A percentile compares a stretch with the other conserved stretches of the same genome.
Conservation (phyloP, 2,113 vertebrate genomes). For the Puffinus mauretanicus region DNA sequence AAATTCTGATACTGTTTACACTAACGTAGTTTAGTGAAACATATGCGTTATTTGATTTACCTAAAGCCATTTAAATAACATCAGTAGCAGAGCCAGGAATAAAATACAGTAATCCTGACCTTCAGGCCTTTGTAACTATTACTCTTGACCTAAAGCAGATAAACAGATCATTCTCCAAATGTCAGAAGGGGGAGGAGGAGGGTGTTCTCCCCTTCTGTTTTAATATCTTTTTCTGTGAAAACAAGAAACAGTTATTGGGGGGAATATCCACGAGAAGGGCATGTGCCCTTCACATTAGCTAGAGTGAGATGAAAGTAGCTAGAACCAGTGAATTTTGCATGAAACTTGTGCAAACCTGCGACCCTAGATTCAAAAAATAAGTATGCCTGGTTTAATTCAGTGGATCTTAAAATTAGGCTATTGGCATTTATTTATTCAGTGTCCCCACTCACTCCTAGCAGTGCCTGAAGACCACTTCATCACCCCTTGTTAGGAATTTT, state of each 20-base stretch:
- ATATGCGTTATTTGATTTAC: not conserved
- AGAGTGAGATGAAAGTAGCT: not conserved
- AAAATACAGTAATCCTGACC: not conserved
- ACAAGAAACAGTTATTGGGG: not conserved
- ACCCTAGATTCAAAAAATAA: not conserved
- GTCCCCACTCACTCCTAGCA: not conserved
- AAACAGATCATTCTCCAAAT: not conserved
- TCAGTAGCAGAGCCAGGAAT: not conserved
- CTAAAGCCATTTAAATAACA: not conserved
- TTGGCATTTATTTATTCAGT: not conserved
- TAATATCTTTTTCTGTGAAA: not conserved
- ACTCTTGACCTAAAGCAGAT: slow-evolving; percentile 18
- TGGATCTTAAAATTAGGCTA: not conserved
- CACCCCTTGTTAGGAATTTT: not conserved
- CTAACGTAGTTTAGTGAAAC: not conserved
- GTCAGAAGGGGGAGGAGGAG: not conserved
- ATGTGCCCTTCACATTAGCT: not conserved
- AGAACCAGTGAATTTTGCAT: not conserved
- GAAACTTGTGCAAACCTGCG: not conserved
- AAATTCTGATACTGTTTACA: not conserved
- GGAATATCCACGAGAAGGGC: not conserved
- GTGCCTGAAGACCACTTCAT: not conserved
- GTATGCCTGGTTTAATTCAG: not conserved
- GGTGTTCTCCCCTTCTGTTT: not conserved
- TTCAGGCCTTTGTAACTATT: not conserved